Conservation (phyloP, 2,888 invertebrate species). For the Leptopilina myrica region DNA sequence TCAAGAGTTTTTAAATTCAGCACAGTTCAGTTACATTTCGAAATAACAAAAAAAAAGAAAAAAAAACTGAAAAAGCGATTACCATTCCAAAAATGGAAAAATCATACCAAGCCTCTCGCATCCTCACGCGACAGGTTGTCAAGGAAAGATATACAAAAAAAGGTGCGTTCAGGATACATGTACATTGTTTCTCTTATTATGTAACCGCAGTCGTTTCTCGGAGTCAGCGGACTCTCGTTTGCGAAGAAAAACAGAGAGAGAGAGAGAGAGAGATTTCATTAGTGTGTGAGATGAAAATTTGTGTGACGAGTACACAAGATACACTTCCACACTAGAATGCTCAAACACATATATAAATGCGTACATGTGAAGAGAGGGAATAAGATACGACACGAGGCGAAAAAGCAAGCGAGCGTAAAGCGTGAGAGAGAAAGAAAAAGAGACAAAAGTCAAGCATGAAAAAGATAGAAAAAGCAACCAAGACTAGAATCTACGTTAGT, state of each 20-base stretch:
- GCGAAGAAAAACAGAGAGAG: slow-evolving; percentile 47
- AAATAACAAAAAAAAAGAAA: too few species aligned
- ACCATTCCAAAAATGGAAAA: background rate
- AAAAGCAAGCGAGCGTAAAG: slow-evolving; percentile 1
- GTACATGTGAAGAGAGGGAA: slow-evolving; percentile 43
- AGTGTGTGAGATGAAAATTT: slow-evolving; percentile 35
- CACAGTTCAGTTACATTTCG: too few species aligned
- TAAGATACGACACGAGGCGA: slow-evolving; percentile 30
- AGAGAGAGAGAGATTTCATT: slow-evolving; percentile 27
- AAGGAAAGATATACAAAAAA: slow-evolving; percentile 17
- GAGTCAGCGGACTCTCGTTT: slow-evolving; percentile 58
- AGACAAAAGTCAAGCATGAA: background rate
- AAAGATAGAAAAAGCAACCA: background rate
- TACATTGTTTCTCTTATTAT: slow-evolving; percentile 57
- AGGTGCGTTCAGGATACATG: background rate
- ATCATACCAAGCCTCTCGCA: background rate
- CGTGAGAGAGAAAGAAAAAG: background rate
- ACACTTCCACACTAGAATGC: slow-evolving; percentile 44
- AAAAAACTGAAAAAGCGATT: too few species aligned
- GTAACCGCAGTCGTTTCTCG: slow-evolving; percentile 66
- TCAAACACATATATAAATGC: slow-evolving; percentile 47
- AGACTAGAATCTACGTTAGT: slow-evolving; percentile 17
- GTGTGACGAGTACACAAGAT: slow-evolving; percentile 45
- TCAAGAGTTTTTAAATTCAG: too few species aligned
- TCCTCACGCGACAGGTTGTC: slow-evolving; percentile 1